A percentile compares a stretch with the other conserved stretches of the same genome.
These are phyloP conservation scores for Lithosia quadra DNA, from an alignment of 2,888 invertebrate genomes.

Conservation along the genomic window DNA sequence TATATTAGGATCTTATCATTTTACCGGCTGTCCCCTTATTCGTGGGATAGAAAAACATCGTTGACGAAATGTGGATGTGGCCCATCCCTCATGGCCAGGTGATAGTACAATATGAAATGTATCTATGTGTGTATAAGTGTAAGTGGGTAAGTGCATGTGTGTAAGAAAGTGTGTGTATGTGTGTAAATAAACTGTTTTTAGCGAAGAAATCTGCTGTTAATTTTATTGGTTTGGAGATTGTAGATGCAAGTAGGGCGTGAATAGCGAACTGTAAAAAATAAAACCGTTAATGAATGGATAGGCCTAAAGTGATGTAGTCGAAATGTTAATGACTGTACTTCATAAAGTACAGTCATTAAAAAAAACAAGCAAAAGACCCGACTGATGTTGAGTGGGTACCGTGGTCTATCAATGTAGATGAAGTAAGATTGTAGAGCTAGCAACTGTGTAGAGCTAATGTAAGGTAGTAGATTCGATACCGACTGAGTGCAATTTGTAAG, in stretches of 20 bases:
- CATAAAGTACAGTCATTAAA: background rate
- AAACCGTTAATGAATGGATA: background rate
- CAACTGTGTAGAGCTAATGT: no score
- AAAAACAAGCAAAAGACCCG: background rate
- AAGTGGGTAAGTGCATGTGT: no score
- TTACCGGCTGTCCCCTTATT: background rate
- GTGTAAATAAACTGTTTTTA: background rate
- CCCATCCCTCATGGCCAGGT: background rate
- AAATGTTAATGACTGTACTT: no score
- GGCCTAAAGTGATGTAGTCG: background rate
- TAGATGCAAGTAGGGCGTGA: background rate
- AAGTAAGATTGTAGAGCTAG: no score
- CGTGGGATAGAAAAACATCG: background rate
- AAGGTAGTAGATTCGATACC: background rate
- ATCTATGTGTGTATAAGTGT: no score
- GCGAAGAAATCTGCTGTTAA: background rate
- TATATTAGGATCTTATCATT: no score
- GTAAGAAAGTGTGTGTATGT: no score
- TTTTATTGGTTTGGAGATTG: background rate
- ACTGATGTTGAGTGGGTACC: background rate
- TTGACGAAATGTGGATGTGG: background rate
- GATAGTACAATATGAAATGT: background rate
- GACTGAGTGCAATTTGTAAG: background rate
- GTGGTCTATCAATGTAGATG: background rate
- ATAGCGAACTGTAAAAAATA: background rate